phyloP scores from a whole-genome alignment of 1,140 invertebrate genomes.

The Harpegnathos saltator region DNA sequence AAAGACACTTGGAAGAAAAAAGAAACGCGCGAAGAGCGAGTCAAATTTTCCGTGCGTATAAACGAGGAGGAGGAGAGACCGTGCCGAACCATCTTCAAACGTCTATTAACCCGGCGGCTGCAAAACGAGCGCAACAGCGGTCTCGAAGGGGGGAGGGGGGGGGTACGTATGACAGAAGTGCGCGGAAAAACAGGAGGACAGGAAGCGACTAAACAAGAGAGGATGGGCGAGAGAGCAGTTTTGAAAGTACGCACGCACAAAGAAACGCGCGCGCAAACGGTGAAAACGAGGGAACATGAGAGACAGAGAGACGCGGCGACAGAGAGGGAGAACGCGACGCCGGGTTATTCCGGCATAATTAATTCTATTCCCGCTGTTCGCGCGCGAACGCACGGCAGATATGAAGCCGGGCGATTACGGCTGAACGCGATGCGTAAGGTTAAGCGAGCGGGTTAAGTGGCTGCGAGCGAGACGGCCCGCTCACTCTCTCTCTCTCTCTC shows the following conservation, averaged over 20 bases:
- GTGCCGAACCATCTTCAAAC: conserved; percentile 25
- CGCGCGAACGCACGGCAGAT: conserved; percentile 18
- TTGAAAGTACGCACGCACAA: conserved; percentile 1
- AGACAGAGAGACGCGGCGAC: neutral
- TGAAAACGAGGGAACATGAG: conserved; percentile 13
- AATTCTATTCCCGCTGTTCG: conserved; percentile 64
- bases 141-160: no score
- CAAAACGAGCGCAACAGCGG: neutral
- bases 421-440: conserved; percentile 44
- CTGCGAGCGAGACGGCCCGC: conserved; percentile 5
- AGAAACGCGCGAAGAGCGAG: conserved; percentile 4
- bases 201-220: conserved; percentile 53
- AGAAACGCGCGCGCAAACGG: no score
- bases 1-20: conserved; percentile 31
- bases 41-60: neutral
- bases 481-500: no score
- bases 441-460: conserved; percentile 24
- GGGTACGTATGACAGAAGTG: no score
- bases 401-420: conserved; percentile 48
- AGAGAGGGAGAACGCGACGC: neutral
- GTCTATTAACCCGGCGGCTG: conserved; percentile 23
- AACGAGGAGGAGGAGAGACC: neutral
- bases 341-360: conserved; percentile 61
- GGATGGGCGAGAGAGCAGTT: neutral
- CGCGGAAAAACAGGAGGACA: no score